Evolutionary conservation across 1,140 invertebrate species (phyloP), one percentile per base, ranked within the genome.

Genomic region (Rhagoletis pomonella): DNA sequence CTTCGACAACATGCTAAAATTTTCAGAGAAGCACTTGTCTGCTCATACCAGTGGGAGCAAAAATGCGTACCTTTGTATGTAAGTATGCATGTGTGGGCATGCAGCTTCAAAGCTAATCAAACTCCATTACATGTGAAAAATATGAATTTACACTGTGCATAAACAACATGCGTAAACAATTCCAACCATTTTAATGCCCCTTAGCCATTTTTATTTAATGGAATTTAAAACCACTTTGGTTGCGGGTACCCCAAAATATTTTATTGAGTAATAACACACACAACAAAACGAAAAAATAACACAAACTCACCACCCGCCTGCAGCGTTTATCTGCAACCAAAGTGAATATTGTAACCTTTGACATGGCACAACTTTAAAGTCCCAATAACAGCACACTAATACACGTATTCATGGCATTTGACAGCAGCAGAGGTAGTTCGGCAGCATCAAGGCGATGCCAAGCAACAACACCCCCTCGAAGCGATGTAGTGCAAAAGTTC

Each of bases 171-270:
- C 91, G 91, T 91, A 91, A 91, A 91, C 92, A 91, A 91, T 90
- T 89, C 88, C 88, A 89, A 91, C 90, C 91, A 89, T 90, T 73
- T 90, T 92, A 91, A 92, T 92, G 90, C 91, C 73, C 47, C 73
- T 81, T 47, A 58, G 73, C 73, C 73, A 81, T 81, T 81, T 69
- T 90, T 91, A 92, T 91, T 92, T 92, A 92, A 92, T 92, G 91
- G 91, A 92, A 92, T 92, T 92, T 92, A 92, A 92, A 92, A 92
- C 91, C 91, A 92, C 91, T 92, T 91, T 89, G 73, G 47, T 81
- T 81, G 73, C 73, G 73, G 73, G 73, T 81, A 81, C 4, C 73
- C 73, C 73, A 81, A 81, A 81, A 55, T 58, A 81, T 81, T 81
- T 81, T 81, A 81, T 81, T 81, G 73, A 81, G 73, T 81, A 81